Percentiles rank a stretch among this genome's conserved stretches.
These are phyloP conservation scores for Silurus aristotelis DNA, from an alignment of 2,797 vertebrate species.

Conservation along the genomic window DNA sequence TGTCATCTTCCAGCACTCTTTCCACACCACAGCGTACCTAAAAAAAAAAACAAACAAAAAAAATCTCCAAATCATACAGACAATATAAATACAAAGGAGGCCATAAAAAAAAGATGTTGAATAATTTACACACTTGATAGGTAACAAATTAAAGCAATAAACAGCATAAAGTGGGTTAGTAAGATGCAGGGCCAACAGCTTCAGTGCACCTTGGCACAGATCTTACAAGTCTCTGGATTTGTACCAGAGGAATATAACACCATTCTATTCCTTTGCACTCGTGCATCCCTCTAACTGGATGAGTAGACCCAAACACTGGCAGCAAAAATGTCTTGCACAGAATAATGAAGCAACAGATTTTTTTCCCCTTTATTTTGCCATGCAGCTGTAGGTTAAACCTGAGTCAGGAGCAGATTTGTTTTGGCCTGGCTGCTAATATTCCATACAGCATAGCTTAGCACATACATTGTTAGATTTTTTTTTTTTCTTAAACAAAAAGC, in stretches of 20 bases:
- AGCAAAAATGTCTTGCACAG: not conserved
- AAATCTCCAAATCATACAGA: slow-evolving; percentile 25
- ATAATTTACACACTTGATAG: not conserved
- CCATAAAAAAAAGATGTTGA: slow-evolving; percentile 13
- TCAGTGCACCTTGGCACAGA: not conserved
- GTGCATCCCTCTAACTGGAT: not conserved
- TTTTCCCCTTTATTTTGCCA: not conserved
- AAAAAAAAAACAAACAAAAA: slow-evolving; percentile 44
- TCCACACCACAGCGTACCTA: slow-evolving; percentile 42
- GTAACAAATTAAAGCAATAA: not conserved
- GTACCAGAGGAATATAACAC: not conserved
- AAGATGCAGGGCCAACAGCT: not conserved
- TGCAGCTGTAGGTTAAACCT: not conserved
- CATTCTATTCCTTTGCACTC: not conserved
- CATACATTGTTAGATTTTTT: not conserved
- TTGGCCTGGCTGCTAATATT: not conserved
- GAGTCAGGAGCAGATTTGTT: not conserved
- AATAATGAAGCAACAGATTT: not conserved
- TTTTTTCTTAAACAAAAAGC: not conserved
- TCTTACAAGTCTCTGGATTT: not conserved
- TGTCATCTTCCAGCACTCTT: slow-evolving; percentile 49
- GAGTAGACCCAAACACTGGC: not conserved
- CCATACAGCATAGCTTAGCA: not conserved
- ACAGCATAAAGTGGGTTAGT: not conserved
- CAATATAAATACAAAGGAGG: slow-evolving; percentile 19